phyloP scores from a whole-genome alignment of 2,888 invertebrate genomes.

The Hetaerina titia region DNA sequence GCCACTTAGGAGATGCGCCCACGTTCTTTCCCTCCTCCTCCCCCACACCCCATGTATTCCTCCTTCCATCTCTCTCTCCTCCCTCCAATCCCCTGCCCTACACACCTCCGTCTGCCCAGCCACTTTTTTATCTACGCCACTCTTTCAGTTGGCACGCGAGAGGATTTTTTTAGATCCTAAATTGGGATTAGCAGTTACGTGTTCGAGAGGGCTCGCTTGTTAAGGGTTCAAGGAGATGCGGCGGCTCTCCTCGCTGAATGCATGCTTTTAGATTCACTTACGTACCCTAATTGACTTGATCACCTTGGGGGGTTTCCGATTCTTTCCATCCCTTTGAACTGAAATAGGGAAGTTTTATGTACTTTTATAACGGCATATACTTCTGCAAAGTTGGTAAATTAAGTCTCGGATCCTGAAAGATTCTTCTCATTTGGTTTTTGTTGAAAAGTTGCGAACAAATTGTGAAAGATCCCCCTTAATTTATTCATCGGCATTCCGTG shows the following conservation, averaged over 20 bases:
- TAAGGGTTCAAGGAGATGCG: background rate
- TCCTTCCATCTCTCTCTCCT: background rate
- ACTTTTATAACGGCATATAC: background rate
- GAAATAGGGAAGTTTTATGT: background rate
- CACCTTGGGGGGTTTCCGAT: conserved; percentile 13
- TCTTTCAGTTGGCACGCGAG: conserved; percentile 1
- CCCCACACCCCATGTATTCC: background rate
- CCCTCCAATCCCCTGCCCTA: background rate
- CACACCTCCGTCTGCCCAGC: background rate
- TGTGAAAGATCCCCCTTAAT: no score
- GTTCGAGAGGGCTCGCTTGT: conserved; percentile 9
- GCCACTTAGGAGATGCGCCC: conserved; percentile 55
- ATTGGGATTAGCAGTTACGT: conserved; percentile 45
- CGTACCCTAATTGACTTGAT: conserved; percentile 23
- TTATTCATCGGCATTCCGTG: no score
- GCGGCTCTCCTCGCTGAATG: conserved; percentile 6
- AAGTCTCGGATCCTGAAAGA: no score
- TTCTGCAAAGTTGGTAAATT: no score
- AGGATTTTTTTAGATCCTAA: background rate
- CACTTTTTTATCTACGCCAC: background rate
- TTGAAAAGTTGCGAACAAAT: no score
- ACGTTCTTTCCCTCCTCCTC: background rate
- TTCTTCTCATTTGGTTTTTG: no score
- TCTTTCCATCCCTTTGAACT: background rate
- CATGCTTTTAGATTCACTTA: conserved; percentile 38